Conservation (phyloP, 2,888 invertebrate genomes). For the Norana najaformis region DNA sequence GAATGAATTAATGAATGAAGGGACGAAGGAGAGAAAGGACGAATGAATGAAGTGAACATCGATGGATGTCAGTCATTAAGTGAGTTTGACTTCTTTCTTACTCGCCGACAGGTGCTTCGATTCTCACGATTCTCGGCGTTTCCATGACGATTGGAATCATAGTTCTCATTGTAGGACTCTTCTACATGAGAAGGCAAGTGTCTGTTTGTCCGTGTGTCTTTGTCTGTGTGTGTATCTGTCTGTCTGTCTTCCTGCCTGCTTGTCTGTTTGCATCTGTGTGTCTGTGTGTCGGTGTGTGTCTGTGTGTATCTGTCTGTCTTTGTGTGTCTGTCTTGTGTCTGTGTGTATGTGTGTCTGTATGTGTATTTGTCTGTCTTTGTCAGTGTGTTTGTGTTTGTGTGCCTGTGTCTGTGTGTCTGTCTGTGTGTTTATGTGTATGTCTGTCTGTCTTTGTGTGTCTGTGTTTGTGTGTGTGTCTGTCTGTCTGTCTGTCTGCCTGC, state of each 20-base stretch:
- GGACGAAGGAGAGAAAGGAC: background rate
- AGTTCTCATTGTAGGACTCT: slow-evolving; percentile 35
- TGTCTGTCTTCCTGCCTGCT: background rate
- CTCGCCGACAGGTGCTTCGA: slow-evolving; percentile 26
- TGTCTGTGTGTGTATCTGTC: background rate
- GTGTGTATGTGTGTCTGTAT: background rate
- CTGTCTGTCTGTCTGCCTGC: background rate
- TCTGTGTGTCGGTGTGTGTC: too few species aligned
- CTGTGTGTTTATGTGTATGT: background rate
- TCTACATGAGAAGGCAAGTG: slow-evolving; percentile 34
- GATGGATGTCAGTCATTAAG: background rate
- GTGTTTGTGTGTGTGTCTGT: background rate
- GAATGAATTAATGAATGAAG: background rate
- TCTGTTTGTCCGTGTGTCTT: background rate
- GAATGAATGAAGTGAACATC: background rate
- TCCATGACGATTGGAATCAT: slow-evolving; percentile 35
- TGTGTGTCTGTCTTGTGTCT: background rate
- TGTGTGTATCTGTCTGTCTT: too few species aligned
- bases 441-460: background rate
- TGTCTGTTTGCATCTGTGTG: too few species aligned
- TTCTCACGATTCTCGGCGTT: slow-evolving; percentile 38
- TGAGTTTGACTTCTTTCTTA: background rate
- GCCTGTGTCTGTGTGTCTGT: background rate
- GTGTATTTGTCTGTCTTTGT: background rate
- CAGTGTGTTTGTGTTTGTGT: background rate